Percentiles rank a stretch among this genome's conserved stretches.
Conservation (phyloP, 2,113 vertebrate genomes). For the Rhipidura dahli region DNA sequence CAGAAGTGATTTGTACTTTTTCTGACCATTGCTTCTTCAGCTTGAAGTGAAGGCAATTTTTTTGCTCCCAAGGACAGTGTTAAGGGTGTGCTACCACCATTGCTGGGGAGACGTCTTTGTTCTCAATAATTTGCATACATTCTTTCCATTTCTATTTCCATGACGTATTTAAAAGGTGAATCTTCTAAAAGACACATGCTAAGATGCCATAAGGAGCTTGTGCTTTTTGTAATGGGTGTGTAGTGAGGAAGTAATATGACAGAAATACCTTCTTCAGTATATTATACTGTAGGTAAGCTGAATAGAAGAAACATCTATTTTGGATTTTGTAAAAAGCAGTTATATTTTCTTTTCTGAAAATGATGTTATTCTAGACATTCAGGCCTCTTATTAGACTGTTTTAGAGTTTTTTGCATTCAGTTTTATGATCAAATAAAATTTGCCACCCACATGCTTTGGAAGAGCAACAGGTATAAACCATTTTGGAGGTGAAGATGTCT, state of each 20-base stretch:
- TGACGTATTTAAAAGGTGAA: slow-evolving; percentile 4
- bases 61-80: neutral
- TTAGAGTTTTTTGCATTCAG: neutral
- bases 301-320: neutral
- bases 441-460: neutral
- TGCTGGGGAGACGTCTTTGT: neutral
- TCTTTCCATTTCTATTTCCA: neutral
- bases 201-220: neutral
- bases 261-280: neutral
- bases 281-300: neutral
- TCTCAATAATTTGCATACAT: slow-evolving; percentile 14
- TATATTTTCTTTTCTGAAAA: neutral
- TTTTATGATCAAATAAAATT: neutral
- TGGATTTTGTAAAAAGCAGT: neutral
- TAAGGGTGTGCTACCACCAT: neutral
- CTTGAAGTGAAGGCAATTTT: slow-evolving; percentile 15
- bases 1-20: neutral
- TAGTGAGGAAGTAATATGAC: neutral
- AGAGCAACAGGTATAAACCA: neutral
- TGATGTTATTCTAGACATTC: neutral
- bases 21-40: neutral
- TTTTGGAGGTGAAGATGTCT: neutral
- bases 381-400: neutral
- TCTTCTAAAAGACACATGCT: neutral
- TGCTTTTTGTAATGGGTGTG: neutral